Evolutionary conservation across 2,797 vertebrate genomes (phyloP), one percentile per base, ranked within the genome.

Genomic region (Leptodactylus fallax): DNA sequence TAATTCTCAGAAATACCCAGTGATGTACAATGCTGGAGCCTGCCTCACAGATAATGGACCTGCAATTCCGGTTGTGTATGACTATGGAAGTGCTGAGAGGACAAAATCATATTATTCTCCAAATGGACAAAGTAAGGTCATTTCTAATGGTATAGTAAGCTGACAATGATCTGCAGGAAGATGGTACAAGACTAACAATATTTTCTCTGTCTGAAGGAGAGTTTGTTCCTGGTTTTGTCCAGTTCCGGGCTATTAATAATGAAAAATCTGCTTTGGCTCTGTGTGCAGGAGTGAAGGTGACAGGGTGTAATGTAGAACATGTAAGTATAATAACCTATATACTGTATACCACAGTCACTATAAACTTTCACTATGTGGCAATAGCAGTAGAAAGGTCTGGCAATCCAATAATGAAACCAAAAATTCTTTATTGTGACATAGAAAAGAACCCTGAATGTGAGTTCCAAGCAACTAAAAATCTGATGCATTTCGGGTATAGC

Each of bases 231-330:
- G 95, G 92, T 84, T 95, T 88, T 90, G 79, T 96, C 90, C 93
- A 93, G 88, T 95, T 96, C 92, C 93, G 91, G 87, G 94, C 92
- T 55, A 93, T 94, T 87, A 95, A 94, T 87, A 49, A 25, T 19
- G 93, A 94, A 86, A 91, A 87, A 90, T 93, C 92, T 87, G 93
- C 92, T 0, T 85, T 91, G 49, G 93, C 95, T 90, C 93, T 96
- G 88, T 96, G 96, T 91, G 91, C 93, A 51, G 94, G 94, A 58
- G 69, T 93, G 23, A 92, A 91, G 92, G 92, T 94, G 90, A 93
- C 91, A 0, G 88, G 89, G 77, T 94, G 92, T 72, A 90, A 95
- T 89, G 89, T 89, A 55, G 92, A 96, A 91, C 84, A 86, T 74
- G 92, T 93, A 90, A 94, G 93, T 91, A 47, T 72, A 3, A 19